These are phyloP conservation scores for zebrafish (Danio rerio) DNA, from an alignment of 2,113 vertebrate genomes.

Conservation along the genomic window GRCz12tu NC_133176.1:56923501-56924000, in stretches of 20 bases:
- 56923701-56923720: background rate
- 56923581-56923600: background rate
- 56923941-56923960: background rate
- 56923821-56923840: background rate
- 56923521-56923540: too few species aligned
- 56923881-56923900: background rate
- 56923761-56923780: background rate
- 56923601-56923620: background rate
- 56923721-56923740: background rate
- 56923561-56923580: too few species aligned
- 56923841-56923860: background rate
- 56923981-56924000: background rate
- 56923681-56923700: background rate
- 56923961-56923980: background rate
- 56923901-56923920: background rate
- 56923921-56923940: slow-evolving; percentile 16
- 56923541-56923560: too few species aligned
- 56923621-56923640: background rate
- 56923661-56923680: background rate
- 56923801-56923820: background rate
- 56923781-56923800: background rate
- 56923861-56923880: background rate
- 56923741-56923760: background rate
- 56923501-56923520: too few species aligned
- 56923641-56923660: background rate